Percentiles rank a stretch among this genome's conserved stretches.
Evolutionary conservation across 2,113 vertebrate genomes (phyloP).

Genomic region (Lamprotornis superbus): DNA sequence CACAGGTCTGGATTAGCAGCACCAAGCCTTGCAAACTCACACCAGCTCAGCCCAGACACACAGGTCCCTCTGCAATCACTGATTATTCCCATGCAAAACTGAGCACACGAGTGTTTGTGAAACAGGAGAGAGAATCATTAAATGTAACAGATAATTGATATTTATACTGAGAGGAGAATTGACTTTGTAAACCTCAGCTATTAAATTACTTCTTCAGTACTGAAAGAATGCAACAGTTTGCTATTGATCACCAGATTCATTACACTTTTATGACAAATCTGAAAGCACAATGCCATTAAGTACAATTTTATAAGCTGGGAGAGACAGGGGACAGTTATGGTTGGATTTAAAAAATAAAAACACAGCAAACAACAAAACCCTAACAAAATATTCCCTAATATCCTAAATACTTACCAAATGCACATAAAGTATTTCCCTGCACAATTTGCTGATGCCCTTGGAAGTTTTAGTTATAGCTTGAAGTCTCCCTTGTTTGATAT

Average conservation of each 20-base stretch:
- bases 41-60: neutral
- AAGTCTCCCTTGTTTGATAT: neutral
- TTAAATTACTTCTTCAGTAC: constrained; percentile 50
- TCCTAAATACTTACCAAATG: neutral
- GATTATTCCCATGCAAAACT: neutral
- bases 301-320: neutral
- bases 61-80: neutral
- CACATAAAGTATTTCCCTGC: neutral
- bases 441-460: neutral
- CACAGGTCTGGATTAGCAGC: neutral
- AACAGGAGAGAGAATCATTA: constrained; percentile 53
- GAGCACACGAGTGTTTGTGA: neutral
- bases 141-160: constrained; percentile 55
- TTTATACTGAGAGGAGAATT: constrained; percentile 49
- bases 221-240: neutral
- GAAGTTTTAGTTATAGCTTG: neutral
- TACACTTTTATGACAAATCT: constrained; percentile 46
- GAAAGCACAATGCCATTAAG: constrained; percentile 51
- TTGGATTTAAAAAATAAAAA: neutral
- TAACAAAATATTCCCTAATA: neutral
- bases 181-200: constrained; percentile 63
- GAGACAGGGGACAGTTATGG: neutral
- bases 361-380: neutral
- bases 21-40: neutral
- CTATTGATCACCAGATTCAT: constrained; percentile 62